Evolutionary conservation across 2,113 vertebrate species (phyloP), one percentile per base, ranked within the genome.

Genomic region (Entomyzon cyanotis): DNA sequence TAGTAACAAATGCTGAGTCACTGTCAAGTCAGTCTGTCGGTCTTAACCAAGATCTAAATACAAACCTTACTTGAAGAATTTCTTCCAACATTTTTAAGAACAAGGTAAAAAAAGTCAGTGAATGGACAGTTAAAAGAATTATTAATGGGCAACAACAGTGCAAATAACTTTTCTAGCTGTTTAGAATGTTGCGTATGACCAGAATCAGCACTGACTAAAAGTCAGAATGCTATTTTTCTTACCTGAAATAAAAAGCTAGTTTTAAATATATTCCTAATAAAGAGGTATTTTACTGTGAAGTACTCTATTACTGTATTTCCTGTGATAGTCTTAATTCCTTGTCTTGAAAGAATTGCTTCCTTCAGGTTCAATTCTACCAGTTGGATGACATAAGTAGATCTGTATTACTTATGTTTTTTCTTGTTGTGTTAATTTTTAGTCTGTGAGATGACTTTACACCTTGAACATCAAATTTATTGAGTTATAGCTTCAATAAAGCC

Each of bases 201-300:
- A 2, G 80, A 83, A 84, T 94, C 71, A 33, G 94, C 90, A 28
- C 92, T 94, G 95, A 89, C 95, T 63, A 19, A 37, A 91, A 88
- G 93, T 95, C 94, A 96, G 95, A 87, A 82, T 91, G 94, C 92
- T 95, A 94, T 95, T 94, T 96, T 95, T 94, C 90, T 93, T 96
- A 96, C 46, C 85, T 90, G 68, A 93, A 93, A 93, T 81, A 88
- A 88, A 93, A 81, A 93, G 12, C 37, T 97, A 88, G 67, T 96
- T 95, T 96, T 90, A 96, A 94, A 71, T 90, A 84, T 93, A 90
- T 92, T 96, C 83, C 83, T 89, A 92, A 88, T 93, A 96, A 94
- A 96, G 76, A 95, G 64, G 79, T 93, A 92, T 96, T 96, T 95
- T 94, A 94, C 92, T 95, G 92, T 92, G 83, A 96, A 92, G 60